A percentile compares a stretch with the other conserved stretches of the same genome.
Evolutionary conservation across 2,797 vertebrate species (phyloP).

Genomic region (Spinibarbus caldwelli): DNA sequence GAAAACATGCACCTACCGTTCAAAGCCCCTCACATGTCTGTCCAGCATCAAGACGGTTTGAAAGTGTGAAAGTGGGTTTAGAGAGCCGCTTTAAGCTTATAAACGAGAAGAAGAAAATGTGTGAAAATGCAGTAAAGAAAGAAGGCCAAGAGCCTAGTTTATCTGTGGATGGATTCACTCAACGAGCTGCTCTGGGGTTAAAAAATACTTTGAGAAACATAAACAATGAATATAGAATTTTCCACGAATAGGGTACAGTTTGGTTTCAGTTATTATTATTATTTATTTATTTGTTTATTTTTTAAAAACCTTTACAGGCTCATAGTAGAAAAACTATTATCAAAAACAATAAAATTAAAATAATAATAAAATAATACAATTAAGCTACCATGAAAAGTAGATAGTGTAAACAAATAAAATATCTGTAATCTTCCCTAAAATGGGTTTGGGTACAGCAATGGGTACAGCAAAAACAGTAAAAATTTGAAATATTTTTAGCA

Average conservation of each 20-base stretch:
- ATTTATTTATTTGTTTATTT: too few species aligned
- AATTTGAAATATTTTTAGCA: too few species aligned
- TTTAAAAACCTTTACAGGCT: too few species aligned
- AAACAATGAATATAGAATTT: conserved; percentile 12
- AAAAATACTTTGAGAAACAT: neutral
- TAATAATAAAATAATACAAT: too few species aligned
- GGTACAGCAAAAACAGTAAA: too few species aligned
- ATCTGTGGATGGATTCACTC: neutral
- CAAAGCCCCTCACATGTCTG: conserved; percentile 47
- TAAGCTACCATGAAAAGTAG: neutral
- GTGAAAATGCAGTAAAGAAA: neutral
- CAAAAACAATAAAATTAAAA: too few species aligned
- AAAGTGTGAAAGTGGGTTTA: conserved; percentile 27
- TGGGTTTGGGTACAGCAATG: too few species aligned
- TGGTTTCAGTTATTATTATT: neutral
- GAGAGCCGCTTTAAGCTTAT: conserved; percentile 20
- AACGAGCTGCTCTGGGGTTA: neutral
- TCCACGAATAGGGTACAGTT: neutral
- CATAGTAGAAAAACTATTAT: neutral
- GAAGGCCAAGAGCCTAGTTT: neutral
- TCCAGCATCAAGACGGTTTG: neutral
- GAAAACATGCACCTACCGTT: conserved; percentile 40
- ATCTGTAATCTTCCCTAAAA: neutral
- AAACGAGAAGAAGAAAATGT: conserved; percentile 10
- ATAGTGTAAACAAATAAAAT: neutral